Conservation (phyloP, 2,888 invertebrate species). For the Cheilosia impressa region DNA sequence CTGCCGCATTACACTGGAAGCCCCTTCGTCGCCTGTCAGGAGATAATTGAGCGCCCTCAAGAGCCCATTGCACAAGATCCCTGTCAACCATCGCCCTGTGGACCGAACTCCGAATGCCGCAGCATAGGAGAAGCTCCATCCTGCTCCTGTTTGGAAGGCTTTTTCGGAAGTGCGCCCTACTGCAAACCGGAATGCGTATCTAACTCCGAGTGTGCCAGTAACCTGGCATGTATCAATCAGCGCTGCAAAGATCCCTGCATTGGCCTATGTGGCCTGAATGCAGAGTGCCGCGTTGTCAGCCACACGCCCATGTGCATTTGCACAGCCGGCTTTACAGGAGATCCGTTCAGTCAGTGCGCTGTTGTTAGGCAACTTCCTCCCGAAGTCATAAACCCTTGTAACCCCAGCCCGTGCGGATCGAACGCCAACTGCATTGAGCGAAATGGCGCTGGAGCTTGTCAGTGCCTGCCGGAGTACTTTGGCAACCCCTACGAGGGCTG, state of each 20-base stretch:
- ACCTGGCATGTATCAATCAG: constrained; percentile 89
- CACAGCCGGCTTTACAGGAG: constrained; percentile 87
- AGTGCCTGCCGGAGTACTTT: constrained; percentile 88
- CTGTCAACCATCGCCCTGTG: constrained; percentile 90
- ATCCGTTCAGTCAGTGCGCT: constrained; percentile 88
- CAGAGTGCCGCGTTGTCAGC: constrained; percentile 89
- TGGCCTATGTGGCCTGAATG: constrained; percentile 89
- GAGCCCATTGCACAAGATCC: constrained; percentile 84
- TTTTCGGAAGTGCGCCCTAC: constrained; percentile 89
- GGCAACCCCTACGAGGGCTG: constrained; percentile 92
- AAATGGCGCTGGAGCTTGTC: constrained; percentile 89
- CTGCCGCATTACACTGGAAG: constrained; percentile 88
- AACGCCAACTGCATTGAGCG: constrained; percentile 89
- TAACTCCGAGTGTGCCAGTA: constrained; percentile 88
- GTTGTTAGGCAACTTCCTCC: constrained; percentile 82
- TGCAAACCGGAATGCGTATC: constrained; percentile 90
- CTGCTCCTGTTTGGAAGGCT: constrained; percentile 89
- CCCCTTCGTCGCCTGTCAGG: constrained; percentile 90
- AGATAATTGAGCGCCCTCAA: constrained; percentile 84
- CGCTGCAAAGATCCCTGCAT: constrained; percentile 90
- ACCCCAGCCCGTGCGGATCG: constrained; percentile 89
- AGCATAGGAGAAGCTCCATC: constrained; percentile 87
- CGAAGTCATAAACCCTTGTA: constrained; percentile 87
- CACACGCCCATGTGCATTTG: constrained; percentile 90
- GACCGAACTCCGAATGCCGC: constrained; percentile 88